Base-by-base conservation (phyloP, 1,140 invertebrate species). In the Procambarus virginalis region DNA sequence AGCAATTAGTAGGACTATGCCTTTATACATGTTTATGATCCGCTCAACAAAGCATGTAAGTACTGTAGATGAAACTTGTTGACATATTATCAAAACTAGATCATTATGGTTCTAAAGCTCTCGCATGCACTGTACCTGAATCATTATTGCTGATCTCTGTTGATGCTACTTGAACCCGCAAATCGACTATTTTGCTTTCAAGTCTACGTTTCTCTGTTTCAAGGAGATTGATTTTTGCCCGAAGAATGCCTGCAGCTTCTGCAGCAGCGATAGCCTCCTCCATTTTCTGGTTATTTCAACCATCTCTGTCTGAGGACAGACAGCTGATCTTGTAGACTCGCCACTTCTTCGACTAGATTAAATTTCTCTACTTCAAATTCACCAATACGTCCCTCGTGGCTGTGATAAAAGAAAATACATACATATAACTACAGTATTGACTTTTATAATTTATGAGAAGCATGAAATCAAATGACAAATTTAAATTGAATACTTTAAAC, bases 251-350 rank as follows among this genome's bases (percentile, higher is more conserved):
- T 3, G 73, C 70, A 9, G 78, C 49, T 48, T 85, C 91, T 55
- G 93, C 88, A 17, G 86, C 88, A n/a, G 58, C 84, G n/a, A 78
- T 20, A 34, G 75, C 49, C 10, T 84, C 84, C 81, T 94, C 93
- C 0, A 93, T 93, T 64, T 86, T 34, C 93, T 93, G 49, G 94
- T 89, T 46, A 93, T 92, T 84, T 94, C 93, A 86, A 93, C 93
- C 17, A 94, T 90, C 92, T 94, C 94, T 93, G 84, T 91, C 92
- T 34, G 12, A 70, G 45, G 1, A 46, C 3, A 82, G 89, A 88
- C 90, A 93, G 92, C 92, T 95, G 94, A 78, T 92, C 93, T 70
- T 94, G 93, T 73, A 94, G 92, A 92, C 94, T 94, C 55, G 95
- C 94, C 83, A 93, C 93, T 92, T 95, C 94, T 14, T 93, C 92